Evolutionary conservation across 1,140 invertebrate genomes (phyloP).

Genomic region (Cyclina sinensis): DNA sequence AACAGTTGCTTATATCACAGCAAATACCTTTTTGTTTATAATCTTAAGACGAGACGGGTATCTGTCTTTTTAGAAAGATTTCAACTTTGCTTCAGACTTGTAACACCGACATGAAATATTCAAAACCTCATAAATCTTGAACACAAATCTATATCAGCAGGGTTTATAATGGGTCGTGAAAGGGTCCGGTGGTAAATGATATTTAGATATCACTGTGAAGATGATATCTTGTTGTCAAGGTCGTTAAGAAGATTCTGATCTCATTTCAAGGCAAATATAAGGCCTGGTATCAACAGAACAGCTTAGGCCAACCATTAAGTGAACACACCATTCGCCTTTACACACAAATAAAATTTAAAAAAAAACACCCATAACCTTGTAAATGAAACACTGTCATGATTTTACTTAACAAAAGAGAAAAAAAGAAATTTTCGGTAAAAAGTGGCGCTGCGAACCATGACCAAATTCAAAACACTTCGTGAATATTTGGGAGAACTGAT

Average conservation of each 20-base stretch:
- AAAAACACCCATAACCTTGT: too few relatives aligned
- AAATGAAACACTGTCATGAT: too few relatives aligned
- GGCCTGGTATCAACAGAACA: neutral
- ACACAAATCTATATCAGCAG: neutral
- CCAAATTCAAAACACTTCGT: too few relatives aligned
- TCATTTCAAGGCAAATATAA: neutral
- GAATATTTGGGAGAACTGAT: too few relatives aligned
- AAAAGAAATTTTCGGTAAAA: too few relatives aligned
- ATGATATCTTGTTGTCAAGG: slow-evolving; percentile 25
- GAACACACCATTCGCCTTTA: too few relatives aligned
- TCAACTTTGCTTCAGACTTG: neutral
- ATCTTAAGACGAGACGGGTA: neutral
- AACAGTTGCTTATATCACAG: neutral
- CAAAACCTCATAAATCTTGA: slow-evolving; percentile 18
- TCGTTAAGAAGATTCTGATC: neutral
- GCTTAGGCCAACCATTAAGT: neutral
- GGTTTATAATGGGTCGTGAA: neutral
- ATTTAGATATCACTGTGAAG: neutral
- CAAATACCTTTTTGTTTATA: neutral
- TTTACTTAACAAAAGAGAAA: too few relatives aligned
- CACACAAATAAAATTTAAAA: too few relatives aligned
- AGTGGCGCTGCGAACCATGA: too few relatives aligned
- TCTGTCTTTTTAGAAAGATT: neutral
- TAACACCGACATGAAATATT: neutral
- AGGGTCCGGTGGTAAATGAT: neutral